Base-by-base conservation (phyloP, 1,140 invertebrate species). In the Parapsyche elsis region DNA sequence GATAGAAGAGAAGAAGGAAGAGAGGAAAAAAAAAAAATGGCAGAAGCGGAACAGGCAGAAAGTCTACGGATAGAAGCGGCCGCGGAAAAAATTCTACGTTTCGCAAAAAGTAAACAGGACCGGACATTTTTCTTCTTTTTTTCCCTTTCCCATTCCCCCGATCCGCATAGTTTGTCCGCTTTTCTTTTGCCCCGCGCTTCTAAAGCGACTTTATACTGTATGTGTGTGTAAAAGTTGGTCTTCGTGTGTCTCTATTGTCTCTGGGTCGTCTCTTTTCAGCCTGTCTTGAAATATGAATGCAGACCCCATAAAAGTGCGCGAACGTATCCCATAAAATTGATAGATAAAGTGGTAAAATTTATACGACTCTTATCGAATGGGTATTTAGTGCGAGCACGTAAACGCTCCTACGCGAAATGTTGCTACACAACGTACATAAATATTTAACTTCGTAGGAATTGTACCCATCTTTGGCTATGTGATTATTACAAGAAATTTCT, bases 211-310 rank as follows among this genome's bases (percentile, higher is more conserved):
- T 71, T 45, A 26, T 14, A 16, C 10, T 53, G 49, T 14, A 53
- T 53, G 49, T 53, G 49, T 53, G 12, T 53, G 10, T 5, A 16
- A 14, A 16, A 53, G 16, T 16, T 53, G 49, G 16, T 14, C 10
- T 53, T 53, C 16, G 49, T 14, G 49, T 14, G 49, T 14, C 49
- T 14, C 49, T 16, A 53, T 53, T 53, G 49, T 53, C 49, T 53
- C 16, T 53, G 49, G 10, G 49, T 53, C 16, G 49, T 53, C 16
- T 53, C 30, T 38, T 38, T 38, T 38, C 30, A 38, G 7, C 30
- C 7, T 38, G 71, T 73, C 71, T 75, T 57, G 38, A 75, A 75
- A 75, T 75, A 75, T 75, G 71, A 75, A 75, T 75, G 71, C 44
- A 57, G 46, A 16, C 9, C 38, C 19, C 19, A 57, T 75, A 75